Evolutionary conservation across 1,140 invertebrate species (phyloP).

Genomic region (Anadara kagoshimensis): DNA sequence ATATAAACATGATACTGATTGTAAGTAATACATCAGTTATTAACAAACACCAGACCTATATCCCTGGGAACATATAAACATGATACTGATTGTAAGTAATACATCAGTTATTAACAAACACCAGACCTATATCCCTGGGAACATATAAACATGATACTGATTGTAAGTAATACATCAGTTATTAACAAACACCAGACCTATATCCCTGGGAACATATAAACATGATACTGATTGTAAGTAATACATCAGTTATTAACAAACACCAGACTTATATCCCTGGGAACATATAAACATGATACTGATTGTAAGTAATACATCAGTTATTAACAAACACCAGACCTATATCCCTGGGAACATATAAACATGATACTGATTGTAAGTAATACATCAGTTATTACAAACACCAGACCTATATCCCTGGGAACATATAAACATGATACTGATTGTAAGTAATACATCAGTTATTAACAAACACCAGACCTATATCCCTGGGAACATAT

Average conservation of each 20-base stretch:
- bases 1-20: neutral
- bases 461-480: too few species aligned
- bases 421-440: neutral
- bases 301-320: neutral
- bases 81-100: neutral
- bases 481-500: neutral
- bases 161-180: neutral
- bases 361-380: neutral
- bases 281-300: neutral
- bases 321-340: neutral
- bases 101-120: too few species aligned
- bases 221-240: neutral
- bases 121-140: neutral
- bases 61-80: neutral
- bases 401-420: neutral
- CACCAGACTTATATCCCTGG: neutral
- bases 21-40: neutral
- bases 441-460: neutral
- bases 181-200: neutral
- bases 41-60: neutral
- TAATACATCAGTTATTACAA: neutral
- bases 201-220: neutral
- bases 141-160: neutral
- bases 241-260: too few species aligned
- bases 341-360: neutral